Evolutionary conservation across 2,888 invertebrate genomes (phyloP), one percentile per base, ranked within the genome.

Genomic region (Adineta ricciae): DNA sequence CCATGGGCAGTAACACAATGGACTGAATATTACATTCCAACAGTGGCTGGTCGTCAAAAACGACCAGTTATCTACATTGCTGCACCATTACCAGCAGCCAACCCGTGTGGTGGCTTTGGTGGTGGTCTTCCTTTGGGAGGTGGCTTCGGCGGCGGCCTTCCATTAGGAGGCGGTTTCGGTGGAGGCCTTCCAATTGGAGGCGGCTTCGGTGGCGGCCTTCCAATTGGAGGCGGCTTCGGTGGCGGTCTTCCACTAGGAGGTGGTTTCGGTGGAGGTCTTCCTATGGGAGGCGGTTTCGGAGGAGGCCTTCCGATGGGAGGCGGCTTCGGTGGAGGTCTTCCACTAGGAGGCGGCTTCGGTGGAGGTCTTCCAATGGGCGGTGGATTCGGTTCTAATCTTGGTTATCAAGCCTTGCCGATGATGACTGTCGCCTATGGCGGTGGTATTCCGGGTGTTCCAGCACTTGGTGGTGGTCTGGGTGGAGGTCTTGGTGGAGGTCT

Each of bases 31-130:
- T 78, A 78, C 38, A 32, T 78, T 41, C 78, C 78, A 0, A 41
- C 78, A 41, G 78, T 78, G 24, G 41, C 3, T 5, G 78, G 78
- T 5, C 24, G 78, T 24, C 78, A 41, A 41, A n/a, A 7, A 16
- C 41, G 78, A 41, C 78, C 78, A 24, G 78, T 78, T 14, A 78
- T 78, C 24, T 78, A 78, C n/a, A 19, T 78, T n/a, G 78, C 73
- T 73, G 73, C 41, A 24, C 41, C 21, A 7, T 14, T 38, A 32
- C 24, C 38, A 8, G 1, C 73, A 19, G 38, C 73, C 3, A 41
- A 38, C 8, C 38, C 41, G 24, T 16, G 21, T 21, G 56, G 14
- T 7, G n/a, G n/a, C 2, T 14, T 14, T 21, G 56, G 56, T 27
- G 24, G 14, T 11, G n/a, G 56, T 5, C 4, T 14, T 1, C 24